Percentiles rank a stretch among this genome's conserved stretches.
These are phyloP conservation scores for Trachelus troglodyta DNA, from an alignment of 2,888 invertebrate species.

Conservation along the genomic window DNA sequence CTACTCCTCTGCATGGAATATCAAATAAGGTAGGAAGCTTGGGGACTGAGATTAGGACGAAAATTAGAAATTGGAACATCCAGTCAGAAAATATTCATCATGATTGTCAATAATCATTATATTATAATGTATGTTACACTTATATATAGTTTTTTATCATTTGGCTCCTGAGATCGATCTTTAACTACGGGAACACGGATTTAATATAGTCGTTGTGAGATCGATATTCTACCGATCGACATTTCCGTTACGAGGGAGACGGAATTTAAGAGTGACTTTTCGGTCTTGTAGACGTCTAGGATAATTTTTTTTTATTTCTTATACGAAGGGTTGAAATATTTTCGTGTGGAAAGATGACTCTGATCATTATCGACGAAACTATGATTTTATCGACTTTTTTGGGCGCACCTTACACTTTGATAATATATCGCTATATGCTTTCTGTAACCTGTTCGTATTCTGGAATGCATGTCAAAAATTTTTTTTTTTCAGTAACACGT, in stretches of 20 bases:
- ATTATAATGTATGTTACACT: neutral
- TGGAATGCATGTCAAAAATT: neutral
- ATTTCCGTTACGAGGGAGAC: neutral
- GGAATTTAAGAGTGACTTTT: neutral
- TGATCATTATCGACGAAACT: neutral
- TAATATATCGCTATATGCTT: neutral
- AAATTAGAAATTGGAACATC: neutral
- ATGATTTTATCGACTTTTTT: neutral
- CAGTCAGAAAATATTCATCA: neutral
- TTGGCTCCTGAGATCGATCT: neutral
- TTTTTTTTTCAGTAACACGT: neutral
- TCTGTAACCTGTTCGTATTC: neutral
- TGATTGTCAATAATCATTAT: neutral
- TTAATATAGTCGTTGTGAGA: neutral
- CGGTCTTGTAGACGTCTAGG: neutral
- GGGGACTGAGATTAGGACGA: neutral
- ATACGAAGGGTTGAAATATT: neutral
- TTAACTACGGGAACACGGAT: neutral
- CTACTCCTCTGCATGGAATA: constrained; percentile 1
- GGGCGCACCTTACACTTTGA: neutral
- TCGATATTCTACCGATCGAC: neutral
- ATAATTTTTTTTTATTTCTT: neutral
- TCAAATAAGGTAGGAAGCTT: neutral
- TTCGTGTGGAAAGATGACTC: neutral
- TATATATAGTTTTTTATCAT: neutral